Conservation (phyloP, 2,113 vertebrate genomes). For the Peromyscus polionotus region DNA sequence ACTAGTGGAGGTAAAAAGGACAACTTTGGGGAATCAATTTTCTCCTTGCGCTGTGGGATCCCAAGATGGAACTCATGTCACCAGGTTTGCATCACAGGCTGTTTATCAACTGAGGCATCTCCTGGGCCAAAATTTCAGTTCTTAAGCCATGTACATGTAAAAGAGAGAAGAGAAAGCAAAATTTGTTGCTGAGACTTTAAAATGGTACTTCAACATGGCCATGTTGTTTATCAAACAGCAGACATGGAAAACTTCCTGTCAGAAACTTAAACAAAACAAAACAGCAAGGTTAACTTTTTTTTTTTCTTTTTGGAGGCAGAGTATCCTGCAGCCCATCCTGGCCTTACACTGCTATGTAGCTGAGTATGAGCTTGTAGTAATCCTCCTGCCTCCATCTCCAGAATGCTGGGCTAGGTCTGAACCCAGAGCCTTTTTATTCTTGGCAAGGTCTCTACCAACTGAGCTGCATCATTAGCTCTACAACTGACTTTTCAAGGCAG, state of each 20-base stretch:
- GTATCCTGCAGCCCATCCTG: background rate
- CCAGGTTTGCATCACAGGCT: background rate
- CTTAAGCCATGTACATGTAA: background rate
- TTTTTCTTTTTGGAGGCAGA: background rate
- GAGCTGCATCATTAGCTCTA: background rate
- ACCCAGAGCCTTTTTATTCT: background rate
- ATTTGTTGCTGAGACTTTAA: constrained; percentile 44
- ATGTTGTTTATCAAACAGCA: background rate
- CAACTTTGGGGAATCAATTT: background rate
- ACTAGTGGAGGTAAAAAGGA: background rate
- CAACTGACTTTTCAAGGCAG: background rate
- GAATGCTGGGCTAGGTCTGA: background rate
- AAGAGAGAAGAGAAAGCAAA: background rate
- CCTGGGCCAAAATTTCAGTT: background rate
- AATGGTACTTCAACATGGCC: constrained; percentile 1
- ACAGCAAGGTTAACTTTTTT: background rate
- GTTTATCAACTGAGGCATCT: background rate
- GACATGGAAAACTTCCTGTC: background rate
- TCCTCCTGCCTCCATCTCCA: background rate
- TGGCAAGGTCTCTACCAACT: background rate
- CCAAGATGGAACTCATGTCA: background rate
- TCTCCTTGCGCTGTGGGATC: background rate
- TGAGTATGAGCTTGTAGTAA: background rate
- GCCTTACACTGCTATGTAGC: background rate
- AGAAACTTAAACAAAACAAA: background rate